Base-by-base conservation (phyloP, 2,797 vertebrate species). In the Rhinoraja longicauda region DNA sequence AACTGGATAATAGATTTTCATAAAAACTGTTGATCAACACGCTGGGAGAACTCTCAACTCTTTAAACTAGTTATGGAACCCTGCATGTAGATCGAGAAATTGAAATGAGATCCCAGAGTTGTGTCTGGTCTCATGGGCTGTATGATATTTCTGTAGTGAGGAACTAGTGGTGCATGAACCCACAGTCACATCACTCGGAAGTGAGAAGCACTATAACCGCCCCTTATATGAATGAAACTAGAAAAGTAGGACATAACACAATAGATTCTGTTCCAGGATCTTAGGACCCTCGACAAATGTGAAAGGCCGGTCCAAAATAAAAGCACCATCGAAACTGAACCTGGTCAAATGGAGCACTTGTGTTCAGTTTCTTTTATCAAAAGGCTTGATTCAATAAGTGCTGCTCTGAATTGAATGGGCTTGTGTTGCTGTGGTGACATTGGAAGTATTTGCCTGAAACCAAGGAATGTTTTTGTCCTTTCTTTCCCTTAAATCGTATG, bases 361-460 rank as follows among this genome's bases (percentile, higher is more conserved):
- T 21, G 62, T 32, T 86, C 17, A 7, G 26, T 1, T 88, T 88
- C 59, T 88, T n/a, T n/a, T 88, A 64, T 67, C 84, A 64, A 88
- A 88, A 15, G 5, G 84, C 59, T 88, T 67, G 59, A 88, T 88
- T 88, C 59, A 88, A 62, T 64, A 88, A 88, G n/a, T 88, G n/a
- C n/a, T 67, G 84, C 93, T 78, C 93, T 76, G 94, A 95, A 95
- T 96, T 96, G 97, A 96, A 96, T 96, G 96, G 94, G 94, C 94
- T 95, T 93, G 0, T 64, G 96, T 96, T 97, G 95, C 96, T 95
- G 96, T 96, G 95, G 95, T 95, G 96, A 96, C 96, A 67, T 95
- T 95, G 95, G 93, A 94, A 59, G 94, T 93, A 93, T 95, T 94
- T 96, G 94, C 94, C 93, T 94, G 93, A 95, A 96, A 97, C 96